Base-by-base conservation (phyloP, 2,797 vertebrate genomes). In the Danio jaintianensis region DNA sequence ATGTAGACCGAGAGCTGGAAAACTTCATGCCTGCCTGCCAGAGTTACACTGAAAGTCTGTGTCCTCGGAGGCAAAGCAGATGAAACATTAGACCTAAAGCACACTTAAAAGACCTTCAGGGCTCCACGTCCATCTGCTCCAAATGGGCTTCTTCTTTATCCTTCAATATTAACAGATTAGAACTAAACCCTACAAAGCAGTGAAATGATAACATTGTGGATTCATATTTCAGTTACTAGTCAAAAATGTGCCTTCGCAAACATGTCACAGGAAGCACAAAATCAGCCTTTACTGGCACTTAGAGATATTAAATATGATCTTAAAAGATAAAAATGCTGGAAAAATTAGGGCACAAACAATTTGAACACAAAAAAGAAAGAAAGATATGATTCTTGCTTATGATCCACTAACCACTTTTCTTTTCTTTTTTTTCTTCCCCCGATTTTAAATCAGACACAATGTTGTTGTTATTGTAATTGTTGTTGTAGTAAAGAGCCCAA, bases 21-120 rank as follows among this genome's bases (percentile, higher is more conserved):
- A 82, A 79, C 29, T 38, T 38, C 61, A 58, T 76, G 52, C 12
- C n/a, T 18, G 67, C 22, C 48, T 71, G 11, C 12, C 10, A 53
- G 53, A 69, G 72, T 18, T 53, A 81, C 42, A 61, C 11, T 67
- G 13, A 70, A 58, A n/a, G 15, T 79, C 78, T 69, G 56, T 12
- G 16, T 40, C 43, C 56, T 43, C 42, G 1, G 75, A 83, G 70
- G 62, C 64, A 75, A 79, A 75, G 50, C 67, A 71, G 58, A 62
- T 66, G 45, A 67, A 78, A 71, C 78, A 48, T 11, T 52, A 67
- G 43, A 80, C 68, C 61, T 61, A 58, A 7, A 83, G 52, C 50
- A 59, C 73, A 70, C 79, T 76, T 82, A 79, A 47, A n/a, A 18
- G 45, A 76, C 69, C 72, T 53, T 58, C 42, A 79, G 69, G 71